A percentile compares a stretch with the other conserved stretches of the same genome.
phyloP scores from a whole-genome alignment of 1,140 invertebrate species.

The Bombus impatiens region DNA sequence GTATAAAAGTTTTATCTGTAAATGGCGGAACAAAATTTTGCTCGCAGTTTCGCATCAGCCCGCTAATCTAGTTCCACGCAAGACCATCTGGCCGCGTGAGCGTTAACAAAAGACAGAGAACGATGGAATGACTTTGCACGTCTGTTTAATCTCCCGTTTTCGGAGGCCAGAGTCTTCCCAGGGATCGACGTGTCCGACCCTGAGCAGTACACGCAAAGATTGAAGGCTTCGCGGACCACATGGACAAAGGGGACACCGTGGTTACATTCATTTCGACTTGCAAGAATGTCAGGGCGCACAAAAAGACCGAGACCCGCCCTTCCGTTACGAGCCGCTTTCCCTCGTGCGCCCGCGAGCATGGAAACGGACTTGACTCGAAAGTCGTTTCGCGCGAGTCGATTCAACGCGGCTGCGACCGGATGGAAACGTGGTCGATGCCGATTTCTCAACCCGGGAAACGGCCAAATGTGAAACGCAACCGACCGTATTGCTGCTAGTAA shows the following conservation, averaged over 20 bases:
- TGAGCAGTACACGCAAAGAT: slow-evolving; percentile 56
- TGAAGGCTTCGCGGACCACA: slow-evolving; percentile 50
- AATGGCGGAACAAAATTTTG: background rate
- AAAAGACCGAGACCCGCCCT: slow-evolving; percentile 26
- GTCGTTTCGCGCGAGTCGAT: slow-evolving; percentile 37
- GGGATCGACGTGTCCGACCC: slow-evolving; percentile 9
- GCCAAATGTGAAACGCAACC: slow-evolving; percentile 49
- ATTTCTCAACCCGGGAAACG: slow-evolving; percentile 65
- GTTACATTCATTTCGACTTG: slow-evolving; percentile 52
- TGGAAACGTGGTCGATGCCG: slow-evolving; percentile 49
- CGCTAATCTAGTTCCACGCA: background rate
- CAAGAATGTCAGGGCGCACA: background rate
- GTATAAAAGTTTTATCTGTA: background rate
- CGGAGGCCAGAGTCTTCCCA: slow-evolving; percentile 36
- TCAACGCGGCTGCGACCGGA: slow-evolving; percentile 55
- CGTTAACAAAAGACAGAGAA: background rate
- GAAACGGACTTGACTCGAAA: slow-evolving; percentile 41
- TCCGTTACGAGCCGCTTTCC: slow-evolving; percentile 38
- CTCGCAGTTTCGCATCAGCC: background rate
- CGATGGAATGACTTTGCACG: slow-evolving; percentile 16
- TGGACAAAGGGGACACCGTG: slow-evolving; percentile 55
- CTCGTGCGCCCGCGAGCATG: slow-evolving; percentile 15
- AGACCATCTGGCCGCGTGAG: background rate
- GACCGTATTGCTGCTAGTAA: slow-evolving; percentile 47
- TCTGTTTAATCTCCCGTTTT: background rate